A percentile compares a stretch with the other conserved stretches of the same genome.
Evolutionary conservation across 2,888 invertebrate species (phyloP).

Genomic region (Autographa gamma): DNA sequence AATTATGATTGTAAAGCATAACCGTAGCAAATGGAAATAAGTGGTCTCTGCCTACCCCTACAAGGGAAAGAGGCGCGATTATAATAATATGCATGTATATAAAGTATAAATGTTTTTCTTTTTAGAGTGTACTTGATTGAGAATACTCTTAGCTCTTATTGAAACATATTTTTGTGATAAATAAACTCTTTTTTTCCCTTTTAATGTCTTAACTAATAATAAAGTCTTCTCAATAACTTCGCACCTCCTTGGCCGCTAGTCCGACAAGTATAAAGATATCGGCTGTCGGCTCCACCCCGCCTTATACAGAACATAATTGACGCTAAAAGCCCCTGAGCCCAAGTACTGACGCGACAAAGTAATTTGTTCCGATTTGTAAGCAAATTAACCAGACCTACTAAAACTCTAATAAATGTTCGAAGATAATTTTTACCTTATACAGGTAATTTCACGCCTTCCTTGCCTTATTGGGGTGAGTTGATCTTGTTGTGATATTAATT

Average conservation of each 20-base stretch:
- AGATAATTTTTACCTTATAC: constrained; percentile 27
- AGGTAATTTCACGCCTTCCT: constrained; percentile 17
- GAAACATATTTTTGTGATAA: no score
- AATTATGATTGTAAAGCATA: no score
- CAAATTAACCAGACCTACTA: constrained; percentile 60
- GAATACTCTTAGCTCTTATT: no score
- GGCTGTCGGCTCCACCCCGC: constrained; percentile 14
- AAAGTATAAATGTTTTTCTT: no score
- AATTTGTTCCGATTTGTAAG: constrained; percentile 68
- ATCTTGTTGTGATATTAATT: neutral
- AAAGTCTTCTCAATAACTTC: neutral
- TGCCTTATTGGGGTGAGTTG: neutral
- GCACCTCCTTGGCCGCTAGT: constrained; percentile 49
- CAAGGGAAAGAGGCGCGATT: no score
- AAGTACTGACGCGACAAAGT: constrained; percentile 62
- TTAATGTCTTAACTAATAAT: no score
- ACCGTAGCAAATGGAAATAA: no score
- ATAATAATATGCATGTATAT: no score
- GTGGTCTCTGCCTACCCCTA: no score
- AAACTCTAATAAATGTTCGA: constrained; percentile 37
- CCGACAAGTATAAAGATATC: constrained; percentile 38
- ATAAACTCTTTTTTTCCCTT: no score
- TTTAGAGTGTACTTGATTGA: no score
- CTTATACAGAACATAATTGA: constrained; percentile 45
- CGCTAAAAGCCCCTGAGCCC: constrained; percentile 25